phyloP scores from a whole-genome alignment of 2,113 vertebrate species.

The Vombatus ursinus region DNA sequence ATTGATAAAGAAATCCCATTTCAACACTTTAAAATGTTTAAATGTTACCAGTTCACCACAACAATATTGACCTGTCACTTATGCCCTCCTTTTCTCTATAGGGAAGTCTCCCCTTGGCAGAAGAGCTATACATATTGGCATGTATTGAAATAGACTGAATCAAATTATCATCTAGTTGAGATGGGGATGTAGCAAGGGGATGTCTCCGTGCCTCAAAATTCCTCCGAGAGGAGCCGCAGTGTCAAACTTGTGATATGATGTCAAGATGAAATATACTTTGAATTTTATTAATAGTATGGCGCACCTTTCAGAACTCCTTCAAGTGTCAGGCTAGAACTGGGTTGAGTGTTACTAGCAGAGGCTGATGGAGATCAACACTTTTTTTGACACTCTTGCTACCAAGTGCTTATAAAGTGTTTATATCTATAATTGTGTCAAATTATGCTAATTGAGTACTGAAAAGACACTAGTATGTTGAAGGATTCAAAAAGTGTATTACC shows the following conservation, averaged over 20 bases:
- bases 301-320: conserved; percentile 71
- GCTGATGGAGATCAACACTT: conserved; percentile 80
- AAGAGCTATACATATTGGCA: conserved; percentile 62
- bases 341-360: conserved; percentile 73
- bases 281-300: conserved; percentile 67
- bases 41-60: conserved; percentile 62
- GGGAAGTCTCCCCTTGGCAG: conserved; percentile 44
- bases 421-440: conserved; percentile 83
- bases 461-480: conserved; percentile 82
- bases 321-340: conserved; percentile 72
- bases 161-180: conserved; percentile 77
- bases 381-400: conserved; percentile 79
- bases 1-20: conserved; percentile 40
- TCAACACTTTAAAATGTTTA: conserved; percentile 28
- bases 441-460: conserved; percentile 83
- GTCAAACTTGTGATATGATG: conserved; percentile 77
- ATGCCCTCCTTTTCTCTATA: conserved; percentile 44
- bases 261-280: conserved; percentile 77
- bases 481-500: conserved; percentile 83
- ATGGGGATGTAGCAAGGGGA: conserved; percentile 68
- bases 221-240: conserved; percentile 72
- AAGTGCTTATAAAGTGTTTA: conserved; percentile 85
- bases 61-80: conserved; percentile 65
- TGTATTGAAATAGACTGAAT: conserved; percentile 77
- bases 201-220: conserved; percentile 74